Base-by-base conservation (phyloP, 2,888 invertebrate species). In the Drosophila anomalipes region DNA sequence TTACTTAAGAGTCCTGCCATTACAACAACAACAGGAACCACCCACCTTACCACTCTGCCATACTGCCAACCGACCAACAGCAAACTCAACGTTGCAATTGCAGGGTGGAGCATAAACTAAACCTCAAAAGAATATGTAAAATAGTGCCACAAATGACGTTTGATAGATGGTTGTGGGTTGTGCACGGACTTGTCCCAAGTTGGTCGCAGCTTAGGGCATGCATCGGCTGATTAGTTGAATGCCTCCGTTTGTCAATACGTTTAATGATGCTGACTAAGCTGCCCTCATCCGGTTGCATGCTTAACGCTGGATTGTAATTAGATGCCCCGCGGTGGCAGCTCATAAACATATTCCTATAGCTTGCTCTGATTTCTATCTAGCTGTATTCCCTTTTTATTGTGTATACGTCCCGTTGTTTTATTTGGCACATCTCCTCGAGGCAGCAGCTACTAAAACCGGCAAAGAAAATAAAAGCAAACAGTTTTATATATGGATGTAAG, bases 71-170 rank as follows among this genome's bases (percentile, higher is more conserved):
- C 62, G 49, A 22, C 60, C 39, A 30, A 63, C 63, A 44, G 59
- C 70, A 59, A 44, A 32, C 66, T 52, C 44, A 71, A 58, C 47
- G 70, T 35, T 71, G 79, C 83, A 81, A 59, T 68, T 75, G 57
- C 70, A 69, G 70, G 83, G 69, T 58, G 65, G 56, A 74, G 75
- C 72, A 73, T 54, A 73, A 56, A 56, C 49, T 37, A 51, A 58
- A 33, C 47, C 74, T 69, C 67, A 63, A 60, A 72, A 60, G 64
- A 72, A 73, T 54, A 79, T 67, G 65, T 47, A 74, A 81, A 77
- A 77, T 70, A 81, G 75, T 74, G 72, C 63, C 74, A 60, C 73
- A 70, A 86, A 84, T 85, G 85, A 81, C 82, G 75, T 81, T 79
- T 74, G 82, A 86, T 85, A 79, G 83, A 83, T 56, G 59, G 63